phyloP scores from a whole-genome alignment of 2,888 invertebrate species.

The Andrena chrysosceles region DNA sequence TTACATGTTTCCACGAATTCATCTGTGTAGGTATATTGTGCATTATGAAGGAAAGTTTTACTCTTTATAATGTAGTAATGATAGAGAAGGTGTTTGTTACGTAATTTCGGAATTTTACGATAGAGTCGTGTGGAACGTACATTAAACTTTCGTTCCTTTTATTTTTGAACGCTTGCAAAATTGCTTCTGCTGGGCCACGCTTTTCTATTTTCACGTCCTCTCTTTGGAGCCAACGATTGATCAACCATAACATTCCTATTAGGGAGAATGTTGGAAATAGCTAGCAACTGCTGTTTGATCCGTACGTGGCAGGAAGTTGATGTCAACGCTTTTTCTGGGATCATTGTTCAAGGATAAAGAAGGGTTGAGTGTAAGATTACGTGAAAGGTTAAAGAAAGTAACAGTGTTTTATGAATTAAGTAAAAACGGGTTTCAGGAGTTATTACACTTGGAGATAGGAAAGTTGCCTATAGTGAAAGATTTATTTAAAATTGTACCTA shows the following conservation, averaged over 20 bases:
- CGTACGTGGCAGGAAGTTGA: conserved; percentile 30
- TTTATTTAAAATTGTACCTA: neutral
- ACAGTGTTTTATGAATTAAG: neutral
- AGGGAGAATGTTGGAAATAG: conserved; percentile 21
- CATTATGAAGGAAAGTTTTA: neutral
- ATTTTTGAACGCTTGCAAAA: conserved; percentile 59
- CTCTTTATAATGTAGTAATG: neutral
- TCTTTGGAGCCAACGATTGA: conserved; percentile 15
- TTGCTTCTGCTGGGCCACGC: conserved; percentile 5
- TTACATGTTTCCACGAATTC: neutral
- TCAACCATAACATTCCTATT: conserved; percentile 40
- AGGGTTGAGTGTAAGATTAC: conserved; percentile 11
- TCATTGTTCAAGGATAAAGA: conserved; percentile 44
- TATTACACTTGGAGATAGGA: neutral
- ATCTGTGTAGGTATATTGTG: neutral
- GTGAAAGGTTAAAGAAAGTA: conserved; percentile 8
- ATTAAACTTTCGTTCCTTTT: conserved; percentile 47
- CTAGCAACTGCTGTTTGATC: neutral
- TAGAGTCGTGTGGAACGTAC: conserved; percentile 36
- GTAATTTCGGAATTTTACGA: conserved; percentile 55
- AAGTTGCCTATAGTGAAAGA: neutral
- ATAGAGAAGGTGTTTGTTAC: conserved; percentile 35
- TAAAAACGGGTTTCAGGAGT: neutral
- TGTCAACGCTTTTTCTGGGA: conserved; percentile 20
- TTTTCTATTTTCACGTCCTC: conserved; percentile 7